phyloP scores from a whole-genome alignment of 2,888 invertebrate genomes.

The Yponomeuta malinellus region DNA sequence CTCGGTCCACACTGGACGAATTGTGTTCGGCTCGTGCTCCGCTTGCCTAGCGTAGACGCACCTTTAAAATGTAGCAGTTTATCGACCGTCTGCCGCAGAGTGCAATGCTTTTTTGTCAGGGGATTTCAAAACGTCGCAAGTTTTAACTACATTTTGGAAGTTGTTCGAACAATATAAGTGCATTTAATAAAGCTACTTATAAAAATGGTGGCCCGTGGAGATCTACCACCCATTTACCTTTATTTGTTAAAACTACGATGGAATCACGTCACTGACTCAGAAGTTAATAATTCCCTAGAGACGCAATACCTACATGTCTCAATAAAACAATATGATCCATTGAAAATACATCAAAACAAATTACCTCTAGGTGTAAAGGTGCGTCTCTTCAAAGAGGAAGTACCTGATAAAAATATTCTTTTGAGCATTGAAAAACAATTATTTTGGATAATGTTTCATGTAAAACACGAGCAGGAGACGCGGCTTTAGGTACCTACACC shows the following conservation, averaged over 20 bases:
- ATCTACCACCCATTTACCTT: not conserved
- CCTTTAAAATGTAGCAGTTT: not conserved
- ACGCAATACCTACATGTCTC: not conserved
- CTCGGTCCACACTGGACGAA: no score
- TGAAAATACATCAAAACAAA: not conserved
- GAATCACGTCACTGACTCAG: not conserved
- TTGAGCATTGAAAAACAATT: no score
- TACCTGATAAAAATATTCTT: no score
- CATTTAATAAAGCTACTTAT: not conserved
- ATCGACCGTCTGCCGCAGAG: not conserved
- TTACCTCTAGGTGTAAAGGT: not conserved
- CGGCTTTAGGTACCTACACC: no score
- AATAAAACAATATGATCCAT: not conserved
- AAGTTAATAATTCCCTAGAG: not conserved
- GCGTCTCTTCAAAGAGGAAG: no score
- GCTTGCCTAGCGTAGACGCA: no score
- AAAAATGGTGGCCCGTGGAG: not conserved
- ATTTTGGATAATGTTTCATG: no score
- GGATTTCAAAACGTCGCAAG: not conserved
- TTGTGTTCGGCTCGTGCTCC: no score
- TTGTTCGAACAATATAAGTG: not conserved
- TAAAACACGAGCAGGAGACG: no score
- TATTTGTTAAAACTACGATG: not conserved
- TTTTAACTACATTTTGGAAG: not conserved
- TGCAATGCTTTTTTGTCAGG: not conserved